phyloP scores from a whole-genome alignment of 2,113 vertebrate genomes.

The Pantherophis guttatus region DNA sequence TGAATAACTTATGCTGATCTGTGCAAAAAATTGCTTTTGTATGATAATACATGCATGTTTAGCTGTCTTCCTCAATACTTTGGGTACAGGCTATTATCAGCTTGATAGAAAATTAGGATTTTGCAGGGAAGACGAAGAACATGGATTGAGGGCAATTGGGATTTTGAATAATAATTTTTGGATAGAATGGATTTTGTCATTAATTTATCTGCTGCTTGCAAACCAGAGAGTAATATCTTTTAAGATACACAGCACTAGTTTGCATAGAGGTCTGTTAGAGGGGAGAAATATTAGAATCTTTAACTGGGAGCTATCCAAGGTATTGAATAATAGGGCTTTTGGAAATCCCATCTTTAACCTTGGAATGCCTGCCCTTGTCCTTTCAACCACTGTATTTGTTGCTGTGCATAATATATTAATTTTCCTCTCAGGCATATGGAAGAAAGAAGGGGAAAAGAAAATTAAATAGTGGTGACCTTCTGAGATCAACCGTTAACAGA shows the following conservation, averaged over 20 bases:
- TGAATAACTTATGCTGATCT: not conserved
- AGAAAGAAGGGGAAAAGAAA: not conserved
- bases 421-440: not conserved
- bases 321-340: constrained; percentile 52
- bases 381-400: constrained; percentile 5
- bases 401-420: not conserved
- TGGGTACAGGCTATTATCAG: not conserved
- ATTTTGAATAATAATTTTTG: constrained; percentile 20
- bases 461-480: constrained; percentile 10
- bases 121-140: not conserved
- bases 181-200: not conserved
- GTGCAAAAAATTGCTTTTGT: not conserved
- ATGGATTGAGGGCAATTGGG: constrained; percentile 5
- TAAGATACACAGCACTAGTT: not conserved
- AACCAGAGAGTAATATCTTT: constrained; percentile 5
- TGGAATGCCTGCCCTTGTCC: constrained; percentile 5
- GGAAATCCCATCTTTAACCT: constrained; percentile 24
- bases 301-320: constrained; percentile 62
- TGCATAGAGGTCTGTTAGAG: not conserved
- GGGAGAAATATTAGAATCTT: constrained; percentile 10
- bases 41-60: not conserved
- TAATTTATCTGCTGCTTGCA: constrained; percentile 19
- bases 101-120: not conserved
- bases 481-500: not conserved
- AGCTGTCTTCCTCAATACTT: not conserved